Evolutionary conservation across 2,113 vertebrate genomes (phyloP), one percentile per base, ranked within the genome.

Genomic region (Athene noctua): DNA sequence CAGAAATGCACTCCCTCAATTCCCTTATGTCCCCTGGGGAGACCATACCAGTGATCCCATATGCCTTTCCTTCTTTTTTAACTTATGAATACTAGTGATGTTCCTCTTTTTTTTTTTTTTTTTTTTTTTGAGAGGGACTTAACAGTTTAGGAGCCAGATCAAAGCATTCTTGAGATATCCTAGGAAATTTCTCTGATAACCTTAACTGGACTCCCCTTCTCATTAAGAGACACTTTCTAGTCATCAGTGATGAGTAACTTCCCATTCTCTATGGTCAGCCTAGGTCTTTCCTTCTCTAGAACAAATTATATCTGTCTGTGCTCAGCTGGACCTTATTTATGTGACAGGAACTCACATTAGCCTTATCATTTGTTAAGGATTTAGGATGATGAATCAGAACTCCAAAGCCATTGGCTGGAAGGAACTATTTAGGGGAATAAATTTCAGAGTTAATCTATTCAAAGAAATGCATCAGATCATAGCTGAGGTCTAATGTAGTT

Each of bases 241-340:
- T 11, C 29, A 52, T 46, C 22, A 40, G 14, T 52, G 47, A 54
- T 59, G 55, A 88, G 47, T 51, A 77, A 59, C 38, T 47, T 86
- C 52, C 29, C 36, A 27, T 68, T 62, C 21, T 92, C 9, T 57
- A 3, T 71, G 27, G 52, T 68, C 61, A 95, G 27, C n/a, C 25
- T 72, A 10, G 7, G 25, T 42, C 52, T 80, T 85, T 58, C 29
- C 67, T 73, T 80, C 36, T 74, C 47, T 36, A 61, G 57, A 83
- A 54, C 34, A n/a, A 90, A 74, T 55, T 74, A 27, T 10, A 86
- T 46, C 38, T 62, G 30, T 83, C 20, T 36, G 7, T 66, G 23
- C 61, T 94, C 65, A 94, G n/a, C 32, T 74, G 83, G 72, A 79
- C 68, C 38, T 71, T 89, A 84, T 92, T 86, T 96, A 72, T 78